A percentile compares a stretch with the other conserved stretches of the same genome.
Conservation (phyloP, 2,888 invertebrate species). For the Myopa tessellatipennis region DNA sequence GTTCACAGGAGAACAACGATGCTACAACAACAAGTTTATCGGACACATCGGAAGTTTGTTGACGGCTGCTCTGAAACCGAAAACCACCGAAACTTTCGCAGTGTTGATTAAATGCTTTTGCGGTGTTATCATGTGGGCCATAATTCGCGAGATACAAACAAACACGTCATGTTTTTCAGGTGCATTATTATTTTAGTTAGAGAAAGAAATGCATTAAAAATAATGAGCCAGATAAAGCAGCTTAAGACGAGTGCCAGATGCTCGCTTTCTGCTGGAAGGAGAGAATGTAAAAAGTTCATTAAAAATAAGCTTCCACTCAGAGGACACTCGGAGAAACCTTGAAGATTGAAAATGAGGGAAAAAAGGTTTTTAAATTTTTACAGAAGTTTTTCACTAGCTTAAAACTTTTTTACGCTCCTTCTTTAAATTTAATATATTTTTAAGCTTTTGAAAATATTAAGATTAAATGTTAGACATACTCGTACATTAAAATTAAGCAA, state of each 20-base stretch:
- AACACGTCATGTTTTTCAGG: not conserved
- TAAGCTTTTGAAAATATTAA: too few relatives aligned
- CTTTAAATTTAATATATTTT: not conserved
- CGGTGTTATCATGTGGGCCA: not conserved
- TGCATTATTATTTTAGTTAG: not conserved
- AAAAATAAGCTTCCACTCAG: conserved; percentile 3
- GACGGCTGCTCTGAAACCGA: too few relatives aligned
- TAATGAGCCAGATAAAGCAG: conserved; percentile 27
- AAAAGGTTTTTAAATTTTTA: not conserved
- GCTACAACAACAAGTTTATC: too few relatives aligned
- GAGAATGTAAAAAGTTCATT: conserved; percentile 19
- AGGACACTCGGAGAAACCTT: too few relatives aligned
- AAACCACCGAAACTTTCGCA: too few relatives aligned
- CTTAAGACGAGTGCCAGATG: conserved; percentile 23
- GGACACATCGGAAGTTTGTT: too few relatives aligned
- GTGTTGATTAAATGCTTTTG: not conserved
- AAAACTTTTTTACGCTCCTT: not conserved
- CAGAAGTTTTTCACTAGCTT: not conserved
- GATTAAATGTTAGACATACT: too few relatives aligned
- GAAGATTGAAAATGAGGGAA: not conserved
- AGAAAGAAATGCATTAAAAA: not conserved
- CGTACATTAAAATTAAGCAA: too few relatives aligned
- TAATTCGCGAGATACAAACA: not conserved
- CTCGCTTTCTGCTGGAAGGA: not conserved
- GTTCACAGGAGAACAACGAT: not conserved